Conservation (phyloP, 2,797 vertebrate species). For the Anguilla marmorata region DNA sequence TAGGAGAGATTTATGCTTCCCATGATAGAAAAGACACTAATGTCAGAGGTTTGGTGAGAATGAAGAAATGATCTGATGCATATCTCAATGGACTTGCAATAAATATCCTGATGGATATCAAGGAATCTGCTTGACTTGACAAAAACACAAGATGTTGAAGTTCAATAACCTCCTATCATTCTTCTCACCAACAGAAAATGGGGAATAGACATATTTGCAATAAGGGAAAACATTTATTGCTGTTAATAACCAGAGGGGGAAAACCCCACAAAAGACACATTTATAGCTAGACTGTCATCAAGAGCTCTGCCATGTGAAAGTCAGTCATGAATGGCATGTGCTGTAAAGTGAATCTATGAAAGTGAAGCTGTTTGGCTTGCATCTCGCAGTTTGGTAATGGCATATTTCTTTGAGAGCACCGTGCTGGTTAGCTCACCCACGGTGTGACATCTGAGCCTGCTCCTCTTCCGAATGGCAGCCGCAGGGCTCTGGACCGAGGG, state of each 20-base stretch:
- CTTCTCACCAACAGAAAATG: not conserved
- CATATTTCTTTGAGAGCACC: not conserved
- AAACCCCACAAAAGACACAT: not conserved
- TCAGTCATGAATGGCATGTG: not conserved
- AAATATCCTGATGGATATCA: constrained; percentile 19
- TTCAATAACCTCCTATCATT: constrained; percentile 7
- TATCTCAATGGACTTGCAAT: constrained; percentile 22
- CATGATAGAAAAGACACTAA: constrained; percentile 32
- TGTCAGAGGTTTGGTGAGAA: constrained; percentile 48
- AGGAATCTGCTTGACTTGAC: constrained; percentile 1
- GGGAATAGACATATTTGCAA: constrained; percentile 20
- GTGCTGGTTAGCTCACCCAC: not conserved
- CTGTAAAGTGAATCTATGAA: constrained; percentile 7
- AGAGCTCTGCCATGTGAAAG: not conserved
- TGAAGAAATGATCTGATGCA: constrained; percentile 50
- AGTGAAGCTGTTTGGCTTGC: not conserved
- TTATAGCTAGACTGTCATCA: not conserved
- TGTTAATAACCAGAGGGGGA: not conserved
- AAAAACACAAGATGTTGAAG: not conserved
- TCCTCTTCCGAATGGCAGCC: not conserved
- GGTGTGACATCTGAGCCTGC: not conserved
- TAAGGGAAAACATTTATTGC: not conserved
- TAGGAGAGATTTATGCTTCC: constrained; percentile 47
- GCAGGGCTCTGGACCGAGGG: not conserved
- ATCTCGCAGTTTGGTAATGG: not conserved